Conservation (phyloP, 2,113 vertebrate species). For the Axis porcinus region DNA sequence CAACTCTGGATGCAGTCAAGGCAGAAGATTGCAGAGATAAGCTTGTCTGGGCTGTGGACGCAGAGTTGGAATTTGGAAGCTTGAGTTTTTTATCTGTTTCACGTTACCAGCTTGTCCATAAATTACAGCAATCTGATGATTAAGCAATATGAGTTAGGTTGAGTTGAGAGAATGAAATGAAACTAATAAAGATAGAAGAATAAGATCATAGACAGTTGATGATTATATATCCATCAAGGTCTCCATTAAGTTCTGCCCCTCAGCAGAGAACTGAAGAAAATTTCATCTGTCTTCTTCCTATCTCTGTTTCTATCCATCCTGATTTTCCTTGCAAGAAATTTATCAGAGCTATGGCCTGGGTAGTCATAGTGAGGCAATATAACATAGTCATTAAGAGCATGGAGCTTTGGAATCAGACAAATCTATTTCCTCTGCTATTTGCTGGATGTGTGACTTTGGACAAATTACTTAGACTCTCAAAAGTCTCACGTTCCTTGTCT, state of each 20-base stretch:
- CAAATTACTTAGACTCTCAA: conserved; percentile 8
- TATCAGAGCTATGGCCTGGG: neutral
- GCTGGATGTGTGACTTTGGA: neutral
- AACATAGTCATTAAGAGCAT: neutral
- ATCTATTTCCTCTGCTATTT: neutral
- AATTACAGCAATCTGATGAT: neutral
- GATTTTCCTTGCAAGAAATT: neutral
- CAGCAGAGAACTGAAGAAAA: neutral
- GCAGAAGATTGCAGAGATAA: neutral
- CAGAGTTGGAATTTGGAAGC: neutral
- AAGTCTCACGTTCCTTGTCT: neutral
- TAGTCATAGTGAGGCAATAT: neutral
- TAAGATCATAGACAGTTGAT: neutral
- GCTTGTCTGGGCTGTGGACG: neutral
- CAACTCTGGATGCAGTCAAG: neutral
- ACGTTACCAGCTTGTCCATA: neutral
- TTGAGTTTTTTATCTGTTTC: neutral
- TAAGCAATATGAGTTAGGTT: neutral
- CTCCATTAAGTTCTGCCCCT: neutral
- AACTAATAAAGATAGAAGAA: neutral
- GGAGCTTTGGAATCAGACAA: neutral
- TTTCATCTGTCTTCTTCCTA: neutral
- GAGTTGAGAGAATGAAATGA: neutral
- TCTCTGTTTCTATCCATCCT: neutral
- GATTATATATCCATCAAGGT: neutral